Base-by-base conservation (phyloP, 2,888 invertebrate species). In the Pseudoips prasinana region DNA sequence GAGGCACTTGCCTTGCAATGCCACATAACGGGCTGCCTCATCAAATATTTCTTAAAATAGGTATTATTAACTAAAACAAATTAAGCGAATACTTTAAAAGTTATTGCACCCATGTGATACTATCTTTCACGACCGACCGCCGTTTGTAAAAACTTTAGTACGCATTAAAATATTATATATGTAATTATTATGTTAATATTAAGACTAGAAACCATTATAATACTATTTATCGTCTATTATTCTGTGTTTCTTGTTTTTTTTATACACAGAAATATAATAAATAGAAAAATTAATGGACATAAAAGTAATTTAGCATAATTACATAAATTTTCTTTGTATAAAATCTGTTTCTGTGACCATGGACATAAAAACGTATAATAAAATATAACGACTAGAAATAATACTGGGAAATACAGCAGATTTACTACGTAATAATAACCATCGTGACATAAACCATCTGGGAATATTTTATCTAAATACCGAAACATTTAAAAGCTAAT, bases 61-160 rank as follows among this genome's bases (percentile, higher is more conserved):
- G n/a, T n/a, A n/a, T n/a, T n/a, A n/a, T n/a, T n/a, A n/a, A n/a
- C n/a, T n/a, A n/a, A 17, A 29, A 22, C 25, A 41, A 33, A 14
- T 3, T 14, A 14, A 2, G 5, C 14, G 14, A 55, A 43, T 28
- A 33, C 41, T 54, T 50, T 40, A 50, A 39, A 48, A 54, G 66
- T 56, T 62, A 57, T 61, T 65, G 59, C 64, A 57, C 63, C 64
- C 64, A 39, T 34, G 33, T 42, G 64, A 64, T 62, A 57, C 30
- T 33, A 67, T 68, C 66, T 43, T 51, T 52, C 60, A 61, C 57
- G 51, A 56, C 33, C 43, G 33, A 24, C 41, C 29, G 42, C 24
- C 40, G 46, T 41, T 45, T 48, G 37, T 44, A 41, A 39, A 28
- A 19, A 14, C 33, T 47, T 46, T 48, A 51, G 28, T 51, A 34